Conservation (phyloP, 2,888 invertebrate genomes). For the Epiperipatus broadwayi region DNA sequence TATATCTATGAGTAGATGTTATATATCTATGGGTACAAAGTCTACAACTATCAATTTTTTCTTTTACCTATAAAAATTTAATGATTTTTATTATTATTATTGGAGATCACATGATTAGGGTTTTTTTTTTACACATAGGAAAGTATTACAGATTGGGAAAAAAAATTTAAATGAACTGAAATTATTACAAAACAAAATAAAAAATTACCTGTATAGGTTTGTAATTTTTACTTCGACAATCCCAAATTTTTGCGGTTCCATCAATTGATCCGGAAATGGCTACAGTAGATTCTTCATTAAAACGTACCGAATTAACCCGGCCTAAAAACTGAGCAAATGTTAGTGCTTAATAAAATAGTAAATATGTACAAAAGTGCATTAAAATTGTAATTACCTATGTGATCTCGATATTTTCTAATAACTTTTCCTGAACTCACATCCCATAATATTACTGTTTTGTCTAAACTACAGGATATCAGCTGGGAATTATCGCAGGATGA, state of each 20-base stretch:
- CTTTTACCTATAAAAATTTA: no score
- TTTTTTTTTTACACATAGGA: no score
- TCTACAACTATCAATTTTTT: no score
- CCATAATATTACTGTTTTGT: conserved; percentile 84
- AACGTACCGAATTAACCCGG: conserved; percentile 60
- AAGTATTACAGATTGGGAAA: no score
- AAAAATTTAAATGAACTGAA: no score
- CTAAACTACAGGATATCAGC: conserved; percentile 69
- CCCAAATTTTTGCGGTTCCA: conserved; percentile 81
- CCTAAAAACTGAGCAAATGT: conserved; percentile 29
- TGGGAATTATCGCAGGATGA: conserved; percentile 80
- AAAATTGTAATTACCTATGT: conserved; percentile 48
- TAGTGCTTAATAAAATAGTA: conserved; percentile 7
- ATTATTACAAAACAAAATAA: no score
- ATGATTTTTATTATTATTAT: no score
- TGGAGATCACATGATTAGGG: no score
- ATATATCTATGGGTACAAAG: no score
- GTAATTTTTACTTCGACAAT: conserved; percentile 41
- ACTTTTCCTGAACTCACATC: conserved; percentile 83
- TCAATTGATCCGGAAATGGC: conserved; percentile 83
- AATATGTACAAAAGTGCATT: no score
- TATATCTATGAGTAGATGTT: no score
- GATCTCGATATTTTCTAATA: conserved; percentile 59
- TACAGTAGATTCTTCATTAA: conserved; percentile 84
- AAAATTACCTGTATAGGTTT: conserved; percentile 53